Evolutionary conservation across 2,888 invertebrate species (phyloP), one percentile per base, ranked within the genome.

Genomic region (Megamerina dolium): DNA sequence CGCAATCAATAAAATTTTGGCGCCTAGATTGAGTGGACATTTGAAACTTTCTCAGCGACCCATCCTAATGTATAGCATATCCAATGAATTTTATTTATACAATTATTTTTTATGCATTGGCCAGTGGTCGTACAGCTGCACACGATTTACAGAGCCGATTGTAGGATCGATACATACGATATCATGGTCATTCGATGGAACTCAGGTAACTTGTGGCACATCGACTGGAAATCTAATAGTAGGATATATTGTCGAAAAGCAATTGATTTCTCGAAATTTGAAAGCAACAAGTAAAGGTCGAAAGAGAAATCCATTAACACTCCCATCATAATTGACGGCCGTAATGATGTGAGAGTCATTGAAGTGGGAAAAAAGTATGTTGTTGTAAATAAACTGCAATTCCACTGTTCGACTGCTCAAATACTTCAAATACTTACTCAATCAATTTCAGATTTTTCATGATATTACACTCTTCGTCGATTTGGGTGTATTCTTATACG

Each of bases 161-260:
- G 84, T 87, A 2, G 97, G 97, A 5, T 93, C 93, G 55, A 81
- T 99, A 46, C 91, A 90, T 65, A 81, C 81, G 51, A 74, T 96
- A 36, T 80, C 87, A 3, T 99, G 97, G 97, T 95, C 95, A 3
- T 82, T 83, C 38, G 97, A 99, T 73, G 91, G 95, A 4, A 96
- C 95, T 0, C 96, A 97, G 70, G 75, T 97, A 19, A 91, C 91
- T 10, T 92, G 88, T 41, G 95, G 92, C n/a, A 91, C 93, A 66
- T 90, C 94, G 2, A 90, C 86, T 61, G 93, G 94, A 0, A 83
- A 87, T 51, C 82, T 99, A 4, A 74, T 95, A 42, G 87, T 95
- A 63, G 95, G 90, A 4, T 90, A 94, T 70, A 82, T 95, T 29
- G 83, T 94, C 53, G 89, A 92, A 56, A 83, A 85, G 82, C 79